A percentile compares a stretch with the other conserved stretches of the same genome.
Evolutionary conservation across 2,797 vertebrate genomes (phyloP).

Genomic region (Oceanodroma leucorhoa): DNA sequence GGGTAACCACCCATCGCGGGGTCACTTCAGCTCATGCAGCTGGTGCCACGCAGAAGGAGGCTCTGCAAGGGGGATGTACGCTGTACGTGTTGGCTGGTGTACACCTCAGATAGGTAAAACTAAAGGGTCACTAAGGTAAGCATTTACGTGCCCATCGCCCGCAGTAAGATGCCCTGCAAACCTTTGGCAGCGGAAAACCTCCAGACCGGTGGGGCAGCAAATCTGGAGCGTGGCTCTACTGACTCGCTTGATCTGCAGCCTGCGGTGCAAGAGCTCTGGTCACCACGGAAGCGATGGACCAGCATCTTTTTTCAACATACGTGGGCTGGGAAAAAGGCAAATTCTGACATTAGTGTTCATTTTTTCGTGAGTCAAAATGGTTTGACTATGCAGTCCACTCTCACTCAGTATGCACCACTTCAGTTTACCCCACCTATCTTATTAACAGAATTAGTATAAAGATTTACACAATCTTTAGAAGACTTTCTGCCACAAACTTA

Average conservation of each 20-base stretch:
- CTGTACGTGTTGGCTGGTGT: fast-evolving
- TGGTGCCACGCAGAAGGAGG: background rate
- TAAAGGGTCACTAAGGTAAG: background rate
- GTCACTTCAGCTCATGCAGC: background rate
- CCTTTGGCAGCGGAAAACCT: background rate
- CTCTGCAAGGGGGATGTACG: background rate
- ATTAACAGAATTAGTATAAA: background rate
- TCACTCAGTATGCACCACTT: background rate
- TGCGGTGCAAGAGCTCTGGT: fast-evolving
- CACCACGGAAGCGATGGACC: background rate
- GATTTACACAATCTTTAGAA: background rate
- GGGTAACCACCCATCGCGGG: background rate
- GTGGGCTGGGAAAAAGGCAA: background rate
- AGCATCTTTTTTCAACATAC: background rate
- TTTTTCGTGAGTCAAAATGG: background rate
- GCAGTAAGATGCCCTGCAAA: background rate
- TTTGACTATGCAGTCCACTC: background rate
- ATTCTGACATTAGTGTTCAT: background rate
- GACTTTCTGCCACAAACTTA: conserved; percentile 35
- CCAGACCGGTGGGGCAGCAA: background rate
- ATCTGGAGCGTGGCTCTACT: background rate
- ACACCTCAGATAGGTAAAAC: background rate
- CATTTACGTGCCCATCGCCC: fast-evolving
- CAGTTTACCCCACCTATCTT: background rate
- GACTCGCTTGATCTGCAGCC: background rate